Evolutionary conservation across 2,113 vertebrate species (phyloP), one percentile per base, ranked within the genome.

Genomic region (Guaruba guarouba): DNA sequence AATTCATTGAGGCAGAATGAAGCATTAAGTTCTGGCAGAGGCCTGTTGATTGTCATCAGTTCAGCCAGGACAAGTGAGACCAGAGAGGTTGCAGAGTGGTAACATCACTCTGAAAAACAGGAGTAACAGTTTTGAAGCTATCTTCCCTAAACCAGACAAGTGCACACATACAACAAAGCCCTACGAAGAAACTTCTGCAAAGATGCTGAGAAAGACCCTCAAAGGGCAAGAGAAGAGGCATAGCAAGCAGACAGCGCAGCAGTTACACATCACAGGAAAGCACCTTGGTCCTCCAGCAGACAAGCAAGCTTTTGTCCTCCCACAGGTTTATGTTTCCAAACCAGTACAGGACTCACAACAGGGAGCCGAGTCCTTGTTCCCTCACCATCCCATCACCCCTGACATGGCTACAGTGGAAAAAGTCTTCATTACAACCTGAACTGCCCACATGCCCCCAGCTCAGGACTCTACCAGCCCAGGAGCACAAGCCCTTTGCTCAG

Each of bases 401-500:
- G 11, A 16, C 15, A 17, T 3, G 18, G 37, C 67, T 33, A 39
- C 43, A 71, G 12, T 1, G 2, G 52, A 35, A 46, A 11, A 39
- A 11, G 9, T 3, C 6, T 51, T 23, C 27, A 18, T 0, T 6
- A 77, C 52, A 63, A 28, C 1, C 11, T 4, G 22, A 35, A 7
- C 18, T 8, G 37, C 13, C 4, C 5, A 1, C 29, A 31, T 9
- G 2, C 24, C 49, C 27, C 17, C 41, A 35, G 9, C 4, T n/a
- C 10, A 1, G 0, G 29, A 9, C 5, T 13, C 28, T 2, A 7
- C 27, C 1, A 2, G 29, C n/a, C 31, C 11, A 28, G 46, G 11
- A 71, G 46, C 2, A 0, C 0, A 1, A 39, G 10, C 1, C 23
- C n/a, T 74, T 29, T 1, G 13, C 78, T 49, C 51, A 1, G 27